These are phyloP conservation scores for Plebejus melissa DNA, from an alignment of 2,888 invertebrate species.

Conservation along the genomic window DNA sequence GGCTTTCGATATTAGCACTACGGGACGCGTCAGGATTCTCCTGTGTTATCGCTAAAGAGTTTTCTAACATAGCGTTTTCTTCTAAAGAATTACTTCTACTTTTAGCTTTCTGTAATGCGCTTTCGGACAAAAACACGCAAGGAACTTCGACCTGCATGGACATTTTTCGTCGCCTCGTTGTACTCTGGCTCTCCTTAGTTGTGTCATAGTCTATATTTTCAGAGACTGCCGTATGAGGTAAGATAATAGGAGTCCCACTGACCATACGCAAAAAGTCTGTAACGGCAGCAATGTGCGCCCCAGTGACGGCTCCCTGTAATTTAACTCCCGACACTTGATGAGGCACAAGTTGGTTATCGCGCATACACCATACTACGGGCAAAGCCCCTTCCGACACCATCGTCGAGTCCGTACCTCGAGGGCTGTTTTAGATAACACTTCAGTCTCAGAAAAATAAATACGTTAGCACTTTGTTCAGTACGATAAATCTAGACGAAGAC, in stretches of 20 bases:
- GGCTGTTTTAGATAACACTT: slow-evolving; percentile 30
- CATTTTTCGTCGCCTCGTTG: slow-evolving; percentile 67
- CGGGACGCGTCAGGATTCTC: slow-evolving; percentile 32
- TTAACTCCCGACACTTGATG: slow-evolving; percentile 83
- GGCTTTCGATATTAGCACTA: slow-evolving; percentile 32
- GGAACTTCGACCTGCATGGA: slow-evolving; percentile 78
- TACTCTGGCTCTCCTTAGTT: slow-evolving; percentile 67
- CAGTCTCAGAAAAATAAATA: neutral
- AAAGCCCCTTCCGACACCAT: slow-evolving; percentile 82
- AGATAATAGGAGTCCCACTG: slow-evolving; percentile 81
- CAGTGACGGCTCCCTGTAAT: slow-evolving; percentile 82
- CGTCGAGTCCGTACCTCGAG: slow-evolving; percentile 50
- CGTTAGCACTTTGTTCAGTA: slow-evolving; percentile 13
- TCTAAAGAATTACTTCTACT: slow-evolving; percentile 69
- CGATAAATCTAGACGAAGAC: slow-evolving; percentile 57
- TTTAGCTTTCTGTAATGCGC: slow-evolving; percentile 69
- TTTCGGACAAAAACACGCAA: slow-evolving; percentile 74
- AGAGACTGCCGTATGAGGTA: slow-evolving; percentile 68
- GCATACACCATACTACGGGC: slow-evolving; percentile 83
- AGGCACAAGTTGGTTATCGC: slow-evolving; percentile 83
- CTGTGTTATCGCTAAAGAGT: slow-evolving; percentile 47
- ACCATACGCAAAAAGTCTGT: slow-evolving; percentile 82
- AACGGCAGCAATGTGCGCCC: slow-evolving; percentile 82
- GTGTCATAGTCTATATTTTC: slow-evolving; percentile 67
- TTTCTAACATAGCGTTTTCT: slow-evolving; percentile 65